Base-by-base conservation (phyloP, 2,797 vertebrate species). In the Enteromius paludinosus region DNA sequence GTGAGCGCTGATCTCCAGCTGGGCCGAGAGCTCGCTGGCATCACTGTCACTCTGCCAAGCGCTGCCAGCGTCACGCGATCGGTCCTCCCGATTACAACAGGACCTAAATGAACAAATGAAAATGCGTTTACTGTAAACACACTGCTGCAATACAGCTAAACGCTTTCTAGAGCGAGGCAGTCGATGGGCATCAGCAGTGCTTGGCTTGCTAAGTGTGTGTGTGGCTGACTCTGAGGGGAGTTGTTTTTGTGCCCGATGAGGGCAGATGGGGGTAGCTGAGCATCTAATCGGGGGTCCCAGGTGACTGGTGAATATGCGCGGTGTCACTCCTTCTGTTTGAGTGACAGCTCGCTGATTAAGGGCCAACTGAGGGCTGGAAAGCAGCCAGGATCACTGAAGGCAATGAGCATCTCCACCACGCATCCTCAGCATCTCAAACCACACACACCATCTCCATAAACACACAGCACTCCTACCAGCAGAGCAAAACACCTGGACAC, bases 1-100 rank as follows among this genome's bases (percentile, higher is more conserved):
- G 92, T 93, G 93, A 96, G 95, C 94, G 95, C 95, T 96, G 95
- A 94, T 95, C 93, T 94, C 96, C 96, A 97, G 96, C 97, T 97
- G 96, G 94, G 95, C 91, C 91, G 90, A 93, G 92, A 93, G 93
- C 93, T 93, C 95, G 88, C 91, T 88, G 89, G 92, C 93, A 91
- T 92, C 94, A 90, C 94, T 93, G 93, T 96, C 93, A 92, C 92
- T 88, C 76, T 1, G 88, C 93, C 95, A 90, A 90, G 65, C 91
- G 88, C 93, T 94, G 93, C 90, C 93, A 93, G 92, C 94, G 94
- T 94, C 94, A 92, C 91, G 64, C 90, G 92, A 96, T 95, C 95
- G 94, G 94, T 93, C 90, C 95, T 92, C 92, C 94, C 93, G 95
- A 97, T 96, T 95, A 96, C 72, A 59, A 64, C 77, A 54, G 83